Conservation (phyloP, 64 coral and sea anemone species). For the Actinia tenebrosa region DNA sequence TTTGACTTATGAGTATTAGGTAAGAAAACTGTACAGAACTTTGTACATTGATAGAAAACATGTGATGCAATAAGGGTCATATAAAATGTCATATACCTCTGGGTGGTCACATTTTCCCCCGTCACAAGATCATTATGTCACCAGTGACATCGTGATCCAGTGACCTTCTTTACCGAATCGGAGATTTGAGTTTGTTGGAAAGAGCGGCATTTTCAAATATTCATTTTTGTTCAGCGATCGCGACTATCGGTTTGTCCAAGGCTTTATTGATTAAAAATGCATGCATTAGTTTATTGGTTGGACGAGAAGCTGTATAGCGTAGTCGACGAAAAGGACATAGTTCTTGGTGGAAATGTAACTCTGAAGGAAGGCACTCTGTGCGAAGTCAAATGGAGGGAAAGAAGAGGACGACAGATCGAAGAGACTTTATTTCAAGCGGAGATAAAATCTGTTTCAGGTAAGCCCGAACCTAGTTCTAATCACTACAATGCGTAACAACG, state of each 20-base stretch:
- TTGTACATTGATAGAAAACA: neutral
- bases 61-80: neutral
- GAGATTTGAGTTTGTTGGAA: neutral
- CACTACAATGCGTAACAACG: too few species aligned
- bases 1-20: neutral
- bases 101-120: too few species aligned
- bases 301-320: too few species aligned
- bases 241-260: neutral
- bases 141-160: neutral
- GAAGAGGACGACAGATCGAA: neutral
- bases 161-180: neutral
- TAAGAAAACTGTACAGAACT: neutral
- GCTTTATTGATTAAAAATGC: too few species aligned
- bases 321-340: too few species aligned
- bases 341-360: neutral
- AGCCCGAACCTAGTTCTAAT: too few species aligned
- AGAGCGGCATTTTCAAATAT: neutral
- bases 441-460: neutral
- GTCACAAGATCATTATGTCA: neutral
- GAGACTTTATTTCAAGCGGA: neutral
- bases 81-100: neutral
- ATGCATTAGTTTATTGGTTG: too few species aligned
- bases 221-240: neutral
- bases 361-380: neutral
- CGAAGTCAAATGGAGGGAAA: neutral